Conservation (phyloP, 2,113 vertebrate genomes). For the Psittacara wagleri region DNA sequence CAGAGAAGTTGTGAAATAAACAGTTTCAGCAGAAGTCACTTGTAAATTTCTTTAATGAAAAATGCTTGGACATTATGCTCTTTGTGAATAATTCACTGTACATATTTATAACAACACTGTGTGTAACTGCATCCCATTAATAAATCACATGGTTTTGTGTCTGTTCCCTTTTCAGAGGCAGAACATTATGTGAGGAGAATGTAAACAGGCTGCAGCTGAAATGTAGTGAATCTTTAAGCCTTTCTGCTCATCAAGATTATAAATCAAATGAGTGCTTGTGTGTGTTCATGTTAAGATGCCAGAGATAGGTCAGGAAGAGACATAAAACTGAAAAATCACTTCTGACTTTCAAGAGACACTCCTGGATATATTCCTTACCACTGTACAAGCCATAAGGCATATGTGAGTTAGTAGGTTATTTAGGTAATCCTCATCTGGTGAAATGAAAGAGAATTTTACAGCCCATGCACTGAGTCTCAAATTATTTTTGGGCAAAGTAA, state of each 20-base stretch:
- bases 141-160: background rate
- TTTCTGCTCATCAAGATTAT: background rate
- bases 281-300: background rate
- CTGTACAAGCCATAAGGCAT: background rate
- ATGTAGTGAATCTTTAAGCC: background rate
- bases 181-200: background rate
- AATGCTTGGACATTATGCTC: background rate
- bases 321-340: background rate
- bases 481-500: background rate
- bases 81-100: background rate
- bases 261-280: background rate
- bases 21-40: background rate
- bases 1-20: background rate
- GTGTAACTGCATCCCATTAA: background rate
- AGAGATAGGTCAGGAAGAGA: background rate
- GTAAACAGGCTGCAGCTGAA: background rate
- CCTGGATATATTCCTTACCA: background rate
- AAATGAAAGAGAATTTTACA: background rate
- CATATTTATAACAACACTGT: background rate
- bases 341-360: background rate
- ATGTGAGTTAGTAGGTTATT: background rate
- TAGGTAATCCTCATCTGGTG: background rate
- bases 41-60: background rate
- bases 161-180: background rate
- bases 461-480: background rate